These are phyloP conservation scores for Allolobophora icterica DNA, from an alignment of 2,888 invertebrate genomes.

Conservation along the genomic window DNA sequence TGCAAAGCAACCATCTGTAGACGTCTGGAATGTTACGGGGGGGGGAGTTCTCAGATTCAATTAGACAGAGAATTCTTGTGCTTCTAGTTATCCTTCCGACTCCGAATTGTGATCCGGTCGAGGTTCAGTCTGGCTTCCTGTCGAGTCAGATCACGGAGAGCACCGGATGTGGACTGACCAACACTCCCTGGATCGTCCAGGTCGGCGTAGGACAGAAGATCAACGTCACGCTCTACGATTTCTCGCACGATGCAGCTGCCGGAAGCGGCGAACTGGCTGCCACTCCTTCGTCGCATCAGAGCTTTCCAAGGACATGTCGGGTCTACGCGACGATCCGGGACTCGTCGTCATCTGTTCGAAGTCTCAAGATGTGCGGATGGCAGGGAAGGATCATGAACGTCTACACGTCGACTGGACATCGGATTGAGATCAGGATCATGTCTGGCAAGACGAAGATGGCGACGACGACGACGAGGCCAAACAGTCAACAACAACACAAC, in stretches of 20 bases:
- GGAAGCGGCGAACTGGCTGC: background rate
- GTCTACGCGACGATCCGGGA: conserved; percentile 35
- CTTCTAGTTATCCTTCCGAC: background rate
- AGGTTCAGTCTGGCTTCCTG: conserved; percentile 33
- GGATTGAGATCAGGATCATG: conserved; percentile 37
- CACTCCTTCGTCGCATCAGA: background rate
- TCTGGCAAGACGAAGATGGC: background rate
- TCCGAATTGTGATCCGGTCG: conserved; percentile 4
- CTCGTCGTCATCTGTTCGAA: background rate
- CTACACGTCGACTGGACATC: conserved; percentile 31
- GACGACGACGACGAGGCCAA: background rate
- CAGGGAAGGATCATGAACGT: conserved; percentile 34
- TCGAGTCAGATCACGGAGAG: conserved; percentile 33
- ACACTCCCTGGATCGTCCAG: conserved; percentile 35
- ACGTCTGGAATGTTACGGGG: no score
- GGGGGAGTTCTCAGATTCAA: background rate
- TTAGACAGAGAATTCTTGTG: background rate
- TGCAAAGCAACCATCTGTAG: no score
- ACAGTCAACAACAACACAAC: background rate
- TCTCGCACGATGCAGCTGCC: conserved; percentile 26
- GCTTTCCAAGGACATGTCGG: background rate
- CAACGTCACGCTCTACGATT: conserved; percentile 37
- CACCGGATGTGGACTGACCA: conserved; percentile 37
- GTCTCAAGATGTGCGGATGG: conserved; percentile 32
- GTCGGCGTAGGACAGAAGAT: conserved; percentile 34